Evolutionary conservation across 2,797 vertebrate genomes (phyloP), one percentile per base, ranked within the genome.

Genomic region (Chelon labrosus): DNA sequence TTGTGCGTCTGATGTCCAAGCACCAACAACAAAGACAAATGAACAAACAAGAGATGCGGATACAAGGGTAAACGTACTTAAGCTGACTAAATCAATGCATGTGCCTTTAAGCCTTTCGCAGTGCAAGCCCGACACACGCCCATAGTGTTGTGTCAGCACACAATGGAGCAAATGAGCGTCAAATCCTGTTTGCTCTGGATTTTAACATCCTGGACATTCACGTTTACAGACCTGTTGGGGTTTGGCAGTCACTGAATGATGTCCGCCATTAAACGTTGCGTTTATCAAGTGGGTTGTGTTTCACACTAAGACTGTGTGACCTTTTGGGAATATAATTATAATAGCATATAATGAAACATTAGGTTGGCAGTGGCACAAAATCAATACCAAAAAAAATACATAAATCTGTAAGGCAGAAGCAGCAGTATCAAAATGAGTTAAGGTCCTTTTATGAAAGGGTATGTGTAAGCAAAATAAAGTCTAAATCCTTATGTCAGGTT

Each of bases 161-260:
- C 44, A 16, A 46, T 37, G 17, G 46, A 63, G 2, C 37, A 79
- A 65, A 78, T 51, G 19, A 63, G 35, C 22, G 16, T 38, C 25
- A 68, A 60, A 87, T 89, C 77, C 80, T 85, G 86, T 89, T 91
- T 79, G 75, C 60, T 59, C 14, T 80, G 62, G 68, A 75, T 41
- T 38, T 62, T 5, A 56, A 57, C 13, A 65, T 88, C 71, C 82
- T 65, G 68, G 53, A 70, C 4, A 11, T 37, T 31, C 11, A 10
- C 2, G 3, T 47, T 19, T 47, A 65, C 22, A 38, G 22, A 59
- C 65, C 63, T 58, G 47, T 20, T 41, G 14, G 4, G 25, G 16
- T 41, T 13, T 10, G 12, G 0, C 14, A 16, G 12, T 44, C 42
- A 16, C n/a, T 19, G 8, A 47, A 47, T 47, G n/a, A 47, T 19